Evolutionary conservation across 1,140 invertebrate species (phyloP), one percentile per base, ranked within the genome.

Genomic region (Aphelenchoides fujianensis): DNA sequence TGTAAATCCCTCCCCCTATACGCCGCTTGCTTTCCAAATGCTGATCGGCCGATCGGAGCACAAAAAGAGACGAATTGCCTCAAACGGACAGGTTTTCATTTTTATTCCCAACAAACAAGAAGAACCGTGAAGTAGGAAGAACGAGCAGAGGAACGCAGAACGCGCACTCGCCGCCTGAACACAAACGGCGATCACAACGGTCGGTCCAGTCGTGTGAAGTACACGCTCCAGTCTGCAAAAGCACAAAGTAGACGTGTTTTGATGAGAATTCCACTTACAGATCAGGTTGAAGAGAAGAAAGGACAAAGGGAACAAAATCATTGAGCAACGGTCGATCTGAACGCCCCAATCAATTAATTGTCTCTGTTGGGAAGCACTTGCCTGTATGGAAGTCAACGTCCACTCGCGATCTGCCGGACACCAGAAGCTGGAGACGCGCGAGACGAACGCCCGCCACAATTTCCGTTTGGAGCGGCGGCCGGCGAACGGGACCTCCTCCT

Each of bases 361-460:
- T n/a, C n/a, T n/a, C n/a, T n/a, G n/a, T n/a, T n/a, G 34, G n/a
- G 23, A 74, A 35, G 16, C 35, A 74, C 35, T 19, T 35, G 82
- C 80, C 70, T 83, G 82, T 71, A 83, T 80, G 61, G 79, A 82
- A 62, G 82, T 84, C 37, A 83, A 73, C 19, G 77, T 76, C 76
- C 76, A 83, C 35, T 83, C 82, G 0, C 79, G 68, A 66, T 59
- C 53, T 27, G 28, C n/a, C 27, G 19, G 19, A 3, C n/a, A 63
- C 37, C 31, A 71, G n/a, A 28, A 48, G 27, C 66, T 66, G 31
- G 27, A 37, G 27, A 12, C 3, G n/a, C n/a, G 68, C 19, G 16
- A 71, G n/a, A 70, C 9, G 2, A 54, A 19, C 69, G 32, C 19
- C 66, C 19, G 12, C 36, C 35, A 76, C 37, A 52, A 37, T 12